Conservation (phyloP, 2,113 vertebrate genomes). For the Pollachius pollachius region DNA sequence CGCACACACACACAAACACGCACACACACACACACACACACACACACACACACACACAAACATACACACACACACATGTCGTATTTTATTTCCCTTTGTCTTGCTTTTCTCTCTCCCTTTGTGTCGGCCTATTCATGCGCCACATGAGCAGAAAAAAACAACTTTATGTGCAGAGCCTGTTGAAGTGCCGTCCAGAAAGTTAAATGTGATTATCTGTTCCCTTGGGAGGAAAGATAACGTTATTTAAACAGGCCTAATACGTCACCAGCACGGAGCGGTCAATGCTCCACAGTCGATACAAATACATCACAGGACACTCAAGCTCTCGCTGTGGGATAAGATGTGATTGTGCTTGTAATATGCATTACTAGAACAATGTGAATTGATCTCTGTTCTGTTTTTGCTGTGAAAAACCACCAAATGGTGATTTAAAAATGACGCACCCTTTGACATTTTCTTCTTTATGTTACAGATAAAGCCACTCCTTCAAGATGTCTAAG, state of each 20-base stretch:
- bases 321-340: not conserved
- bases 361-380: not conserved
- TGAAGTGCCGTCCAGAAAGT: constrained; percentile 1
- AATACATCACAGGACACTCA: not conserved
- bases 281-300: not conserved
- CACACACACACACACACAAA: too few relatives aligned
- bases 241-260: constrained; percentile 21
- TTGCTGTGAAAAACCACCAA: not conserved
- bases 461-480: not conserved
- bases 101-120: too few relatives aligned
- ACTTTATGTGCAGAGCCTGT: too few relatives aligned
- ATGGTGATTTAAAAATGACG: not conserved
- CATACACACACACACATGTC: too few relatives aligned
- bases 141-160: not conserved
- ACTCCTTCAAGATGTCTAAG: constrained; percentile 58
- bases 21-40: too few relatives aligned
- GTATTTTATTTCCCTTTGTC: too few relatives aligned
- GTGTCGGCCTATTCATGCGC: not conserved
- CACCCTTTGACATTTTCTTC: not conserved
- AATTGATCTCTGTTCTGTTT: not conserved
- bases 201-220: constrained; percentile 39
- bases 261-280: not conserved
- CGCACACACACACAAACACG: not conserved
- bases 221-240: constrained; percentile 27
- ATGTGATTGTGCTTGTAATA: not conserved